Evolutionary conservation across 1,140 invertebrate genomes (phyloP), one percentile per base, ranked within the genome.

Genomic region (Paramacrobiotus metropolitanus): DNA sequence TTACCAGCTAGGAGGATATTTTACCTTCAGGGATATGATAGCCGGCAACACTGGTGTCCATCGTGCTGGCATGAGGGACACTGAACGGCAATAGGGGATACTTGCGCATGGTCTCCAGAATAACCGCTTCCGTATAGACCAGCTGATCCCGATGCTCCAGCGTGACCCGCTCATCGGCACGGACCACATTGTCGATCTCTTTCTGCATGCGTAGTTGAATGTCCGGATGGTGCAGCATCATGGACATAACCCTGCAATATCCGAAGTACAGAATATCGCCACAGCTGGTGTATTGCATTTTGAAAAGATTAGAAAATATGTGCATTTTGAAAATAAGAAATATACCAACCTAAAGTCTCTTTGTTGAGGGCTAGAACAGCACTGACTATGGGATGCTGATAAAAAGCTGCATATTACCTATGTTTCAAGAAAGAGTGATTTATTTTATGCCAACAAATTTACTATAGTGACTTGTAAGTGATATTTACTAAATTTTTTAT

Each of bases 1-100:
- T n/a, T n/a, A n/a, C n/a, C n/a, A n/a, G n/a, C n/a, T n/a, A n/a
- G n/a, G n/a, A n/a, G n/a, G n/a, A n/a, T n/a, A n/a, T 40, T n/a
- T 40, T 40, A 40, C 34, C 70, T 60, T 68, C 67, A 3, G 73
- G 73, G 44, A 75, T 69, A 2, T 62, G 31, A 61, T 67, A 73
- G 3, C 71, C 71, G 28, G 64, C 55, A 28, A 71, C 64, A 24
- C 65, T 64, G 2, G 68, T 63, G 48, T 72, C 67, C 18, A 61
- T 60, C 1, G 64, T 45, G n/a, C 9, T n/a, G 9, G 9, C 9
- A n/a, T 40, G 34, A 9, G 34, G 34, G n/a, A 40, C n/a, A 40
- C 9, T n/a, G 34, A 40, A 40, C 9, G 34, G 34, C 34, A 40
- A 40, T 9, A 40, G 34, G 9, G 34, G 34, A 40, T 40, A 40